Percentiles rank a stretch among this genome's conserved stretches.
Conservation (phyloP, 2,113 vertebrate genomes). For the Chaenogobius annularis region DNA sequence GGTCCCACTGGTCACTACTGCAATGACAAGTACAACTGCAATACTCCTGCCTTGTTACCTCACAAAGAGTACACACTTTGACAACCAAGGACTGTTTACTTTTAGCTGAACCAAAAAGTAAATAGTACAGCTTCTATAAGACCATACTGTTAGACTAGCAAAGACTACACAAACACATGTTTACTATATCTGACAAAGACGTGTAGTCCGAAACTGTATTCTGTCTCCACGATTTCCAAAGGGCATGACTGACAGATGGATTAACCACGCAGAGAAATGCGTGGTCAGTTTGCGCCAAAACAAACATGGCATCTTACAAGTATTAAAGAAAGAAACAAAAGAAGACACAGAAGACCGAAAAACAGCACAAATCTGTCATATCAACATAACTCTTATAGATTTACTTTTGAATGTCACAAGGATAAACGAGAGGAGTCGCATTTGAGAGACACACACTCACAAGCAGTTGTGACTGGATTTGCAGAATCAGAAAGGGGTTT, state of each 20-base stretch:
- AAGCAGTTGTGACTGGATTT: no score
- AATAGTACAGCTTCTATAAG: not conserved
- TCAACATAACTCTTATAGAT: no score
- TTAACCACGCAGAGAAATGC: no score
- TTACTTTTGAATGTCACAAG: no score
- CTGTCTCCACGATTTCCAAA: not conserved
- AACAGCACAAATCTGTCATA: no score
- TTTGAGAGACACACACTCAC: no score
- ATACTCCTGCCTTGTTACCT: not conserved
- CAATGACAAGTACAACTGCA: conserved; percentile 1
- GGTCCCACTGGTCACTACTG: conserved; percentile 1
- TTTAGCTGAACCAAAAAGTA: not conserved
- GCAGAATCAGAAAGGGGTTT: no score
- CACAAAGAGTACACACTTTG: not conserved
- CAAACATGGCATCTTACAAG: not conserved
- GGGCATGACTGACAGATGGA: not conserved
- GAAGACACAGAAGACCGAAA: no score
- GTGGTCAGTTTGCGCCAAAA: not conserved
- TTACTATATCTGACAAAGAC: not conserved
- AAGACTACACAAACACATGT: not conserved
- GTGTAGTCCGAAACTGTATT: not conserved
- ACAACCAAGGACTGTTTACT: not conserved
- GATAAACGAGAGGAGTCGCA: no score
- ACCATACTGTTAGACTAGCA: not conserved
- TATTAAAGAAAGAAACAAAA: not conserved